Evolutionary conservation across 2,113 vertebrate genomes (phyloP).

Genomic region (Nerophis ophidion): DNA sequence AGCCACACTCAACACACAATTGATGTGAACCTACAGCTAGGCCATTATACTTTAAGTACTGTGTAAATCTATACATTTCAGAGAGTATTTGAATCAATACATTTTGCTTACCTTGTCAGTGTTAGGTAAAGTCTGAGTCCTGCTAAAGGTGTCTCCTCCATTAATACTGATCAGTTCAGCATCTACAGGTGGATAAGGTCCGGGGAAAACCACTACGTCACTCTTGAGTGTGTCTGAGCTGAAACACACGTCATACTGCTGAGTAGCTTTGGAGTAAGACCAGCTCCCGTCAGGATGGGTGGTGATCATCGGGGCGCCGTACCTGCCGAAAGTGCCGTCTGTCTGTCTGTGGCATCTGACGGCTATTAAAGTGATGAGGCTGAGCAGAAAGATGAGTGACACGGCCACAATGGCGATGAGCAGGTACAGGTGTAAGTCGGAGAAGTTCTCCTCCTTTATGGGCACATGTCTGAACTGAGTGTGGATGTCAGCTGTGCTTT

Average conservation of each 20-base stretch:
- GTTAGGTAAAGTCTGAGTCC: slow-evolving; percentile 50
- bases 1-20: no score
- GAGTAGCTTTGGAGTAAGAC: slow-evolving; percentile 52
- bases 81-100: not conserved
- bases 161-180: slow-evolving; percentile 45
- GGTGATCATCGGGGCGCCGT: slow-evolving; percentile 49
- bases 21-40: not conserved
- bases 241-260: slow-evolving; percentile 58
- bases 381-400: slow-evolving; percentile 46
- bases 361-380: slow-evolving; percentile 41
- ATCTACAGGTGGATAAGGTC: slow-evolving; percentile 27
- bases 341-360: slow-evolving; percentile 44
- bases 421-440: slow-evolving; percentile 47
- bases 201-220: slow-evolving; percentile 41
- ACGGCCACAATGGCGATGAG: slow-evolving; percentile 50
- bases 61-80: not conserved
- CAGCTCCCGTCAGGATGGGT: slow-evolving; percentile 54
- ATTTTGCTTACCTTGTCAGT: slow-evolving; percentile 52
- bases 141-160: slow-evolving; percentile 38
- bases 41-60: not conserved
- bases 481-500: slow-evolving; percentile 44
- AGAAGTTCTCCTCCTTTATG: slow-evolving; percentile 48
- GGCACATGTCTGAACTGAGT: slow-evolving; percentile 50
- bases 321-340: slow-evolving; percentile 38
- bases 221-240: slow-evolving; percentile 52